phyloP scores from a whole-genome alignment of 2,113 vertebrate species.

The Cyphomyrus plagiostoma region DNA sequence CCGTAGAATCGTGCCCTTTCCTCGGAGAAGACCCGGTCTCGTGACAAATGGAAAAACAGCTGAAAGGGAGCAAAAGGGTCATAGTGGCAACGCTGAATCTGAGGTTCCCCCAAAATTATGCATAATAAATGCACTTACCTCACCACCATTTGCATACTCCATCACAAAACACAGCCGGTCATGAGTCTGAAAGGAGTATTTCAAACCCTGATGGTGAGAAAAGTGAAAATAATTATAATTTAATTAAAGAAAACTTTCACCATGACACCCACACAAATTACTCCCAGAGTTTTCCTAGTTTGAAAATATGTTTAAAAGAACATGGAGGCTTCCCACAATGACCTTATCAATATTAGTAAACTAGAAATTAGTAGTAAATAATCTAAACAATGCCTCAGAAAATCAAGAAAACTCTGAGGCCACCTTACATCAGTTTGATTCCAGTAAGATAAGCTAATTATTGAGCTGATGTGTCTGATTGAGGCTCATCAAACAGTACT shows the following conservation, averaged over 20 bases:
- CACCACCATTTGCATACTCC: constrained; percentile 94
- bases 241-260: background rate
- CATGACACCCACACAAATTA: background rate
- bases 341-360: background rate
- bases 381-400: background rate
- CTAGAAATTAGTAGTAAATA: background rate
- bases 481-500: background rate
- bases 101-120: background rate
- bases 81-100: background rate
- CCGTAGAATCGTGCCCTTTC: background rate
- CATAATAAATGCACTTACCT: constrained; percentile 63
- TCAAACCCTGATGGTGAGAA: constrained; percentile 69
- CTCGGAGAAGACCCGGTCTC: background rate
- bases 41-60: constrained; percentile 2
- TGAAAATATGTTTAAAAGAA: background rate
- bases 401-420: background rate
- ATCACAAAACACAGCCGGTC: constrained; percentile 96
- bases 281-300: background rate
- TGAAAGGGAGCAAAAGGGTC: background rate
- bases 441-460: background rate
- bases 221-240: constrained; percentile 16
- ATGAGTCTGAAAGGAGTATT: constrained; percentile 96
- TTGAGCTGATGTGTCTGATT: background rate
- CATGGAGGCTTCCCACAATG: background rate
- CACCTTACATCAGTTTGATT: background rate